phyloP scores from a whole-genome alignment of 2,888 invertebrate genomes.

The Apotomis capreana region DNA sequence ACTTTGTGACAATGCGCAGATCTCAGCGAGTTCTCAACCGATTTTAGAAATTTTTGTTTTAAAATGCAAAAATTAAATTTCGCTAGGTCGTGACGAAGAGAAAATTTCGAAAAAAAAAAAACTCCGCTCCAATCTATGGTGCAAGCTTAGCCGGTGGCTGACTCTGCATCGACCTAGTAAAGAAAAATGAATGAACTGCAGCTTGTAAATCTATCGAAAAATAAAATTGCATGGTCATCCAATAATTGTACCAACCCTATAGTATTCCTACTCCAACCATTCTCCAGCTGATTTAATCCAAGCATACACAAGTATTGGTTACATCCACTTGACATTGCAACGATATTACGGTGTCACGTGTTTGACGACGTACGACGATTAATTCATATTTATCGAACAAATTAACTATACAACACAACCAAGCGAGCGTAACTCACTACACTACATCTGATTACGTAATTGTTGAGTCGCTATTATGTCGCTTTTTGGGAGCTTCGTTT shows the following conservation, averaged over 20 bases:
- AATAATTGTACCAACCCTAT: slow-evolving; percentile 45
- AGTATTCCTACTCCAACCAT: slow-evolving; percentile 48
- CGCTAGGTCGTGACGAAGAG: no score
- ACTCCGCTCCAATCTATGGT: no score
- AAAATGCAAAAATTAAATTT: no score
- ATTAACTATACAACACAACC: slow-evolving; percentile 60
- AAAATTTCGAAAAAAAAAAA: no score
- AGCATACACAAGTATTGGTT: slow-evolving; percentile 51
- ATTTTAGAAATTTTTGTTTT: no score
- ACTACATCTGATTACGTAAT: slow-evolving; percentile 51
- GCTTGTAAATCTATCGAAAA: no score
- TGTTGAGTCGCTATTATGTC: slow-evolving; percentile 5
- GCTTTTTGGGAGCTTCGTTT: background rate
- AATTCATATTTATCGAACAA: slow-evolving; percentile 81
- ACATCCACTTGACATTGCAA: slow-evolving; percentile 72
- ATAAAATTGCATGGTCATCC: no score
- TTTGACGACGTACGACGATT: slow-evolving; percentile 55
- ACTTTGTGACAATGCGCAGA: no score
- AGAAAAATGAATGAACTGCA: no score
- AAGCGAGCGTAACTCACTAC: slow-evolving; percentile 47
- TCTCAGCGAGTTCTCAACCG: no score
- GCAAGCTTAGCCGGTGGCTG: no score
- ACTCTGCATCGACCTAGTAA: no score
- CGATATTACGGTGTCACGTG: slow-evolving; percentile 71
- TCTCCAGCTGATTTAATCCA: slow-evolving; percentile 35